Percentiles rank a stretch among this genome's conserved stretches.
Evolutionary conservation across 2,888 invertebrate species (phyloP).

Genomic region (Petrolisthes cinctipes): DNA sequence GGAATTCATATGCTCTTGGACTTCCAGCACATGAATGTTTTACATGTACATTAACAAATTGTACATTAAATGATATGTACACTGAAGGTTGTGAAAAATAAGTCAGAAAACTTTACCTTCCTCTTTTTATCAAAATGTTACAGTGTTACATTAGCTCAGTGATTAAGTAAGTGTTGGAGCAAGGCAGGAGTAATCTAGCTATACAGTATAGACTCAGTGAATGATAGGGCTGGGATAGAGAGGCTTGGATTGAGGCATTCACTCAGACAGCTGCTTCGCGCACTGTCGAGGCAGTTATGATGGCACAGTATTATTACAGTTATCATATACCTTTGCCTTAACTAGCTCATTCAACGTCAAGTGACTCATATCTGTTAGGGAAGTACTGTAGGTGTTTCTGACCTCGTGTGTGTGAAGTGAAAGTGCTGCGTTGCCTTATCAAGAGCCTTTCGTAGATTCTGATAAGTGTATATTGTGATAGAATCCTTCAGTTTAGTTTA

Average conservation of each 20-base stretch:
- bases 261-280: conserved; percentile 33
- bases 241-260: not conserved
- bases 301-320: conserved; percentile 58
- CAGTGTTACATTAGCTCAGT: conserved; percentile 33
- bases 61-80: conserved; percentile 23
- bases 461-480: conserved; percentile 56
- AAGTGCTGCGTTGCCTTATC: conserved; percentile 56
- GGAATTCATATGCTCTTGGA: conserved; percentile 33
- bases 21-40: conserved; percentile 39
- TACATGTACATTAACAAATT: conserved; percentile 11
- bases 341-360: conserved; percentile 50
- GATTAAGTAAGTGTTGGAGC: conserved; percentile 28
- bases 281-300: conserved; percentile 42
- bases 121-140: conserved; percentile 40
- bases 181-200: conserved; percentile 4
- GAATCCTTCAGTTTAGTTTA: conserved; percentile 35
- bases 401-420: conserved; percentile 42
- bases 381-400: conserved; percentile 40
- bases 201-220: conserved; percentile 14
- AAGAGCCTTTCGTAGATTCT: conserved; percentile 56
- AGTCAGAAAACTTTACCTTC: conserved; percentile 54
- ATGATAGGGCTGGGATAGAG: not conserved
- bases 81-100: conserved; percentile 58
- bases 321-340: conserved; percentile 54
- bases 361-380: conserved; percentile 37